Evolutionary conservation across 1,140 invertebrate species (phyloP), one percentile per base, ranked within the genome.

Genomic region (Choristoneura fumiferana): DNA sequence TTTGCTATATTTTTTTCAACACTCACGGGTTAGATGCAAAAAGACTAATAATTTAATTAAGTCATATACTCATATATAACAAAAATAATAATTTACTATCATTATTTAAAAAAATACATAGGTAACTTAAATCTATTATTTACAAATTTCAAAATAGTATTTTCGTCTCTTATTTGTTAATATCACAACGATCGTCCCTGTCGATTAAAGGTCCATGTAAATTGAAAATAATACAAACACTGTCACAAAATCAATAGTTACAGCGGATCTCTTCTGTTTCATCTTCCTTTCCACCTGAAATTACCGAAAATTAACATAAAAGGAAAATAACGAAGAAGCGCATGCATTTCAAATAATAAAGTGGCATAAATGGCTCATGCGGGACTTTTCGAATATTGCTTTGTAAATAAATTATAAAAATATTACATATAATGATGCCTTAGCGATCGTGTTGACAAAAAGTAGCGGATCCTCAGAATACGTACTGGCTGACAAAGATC

Each of bases 251-350:
- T 86, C 76, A 88, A 73, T 81, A 84, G 63, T 84, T 82, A 76
- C 76, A 73, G 81, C 65, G 79, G 59, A 80, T 53, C 56, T 88
- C 84, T 64, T 88, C 85, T 72, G 73, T 81, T 37, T 88, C 85
- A 76, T 88, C 83, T 67, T 88, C 83, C 70, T 78, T 85, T 55
- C 77, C 80, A 87, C 80, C 85, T 88, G 85, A 79, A 88, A 88
- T 71, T 81, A 77, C 53, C 63, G 73, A 80, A 84, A 85, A 80
- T 54, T 53, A 84, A 88, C 74, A 72, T 81, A 81, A 86, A 85
- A 71, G 68, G 75, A 78, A 74, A 35, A 73, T 73, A 75, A 58
- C 63, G 73, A 71, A 71, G 58, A 72, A 69, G 72, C 53, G 18
- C 65, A 63, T 67, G 65, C 62, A 58, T 56, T 52, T 18, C 14